A percentile compares a stretch with the other conserved stretches of the same genome.
These are phyloP conservation scores for Heliconius himera DNA, from an alignment of 1,140 invertebrate genomes.

Conservation along the genomic window DNA sequence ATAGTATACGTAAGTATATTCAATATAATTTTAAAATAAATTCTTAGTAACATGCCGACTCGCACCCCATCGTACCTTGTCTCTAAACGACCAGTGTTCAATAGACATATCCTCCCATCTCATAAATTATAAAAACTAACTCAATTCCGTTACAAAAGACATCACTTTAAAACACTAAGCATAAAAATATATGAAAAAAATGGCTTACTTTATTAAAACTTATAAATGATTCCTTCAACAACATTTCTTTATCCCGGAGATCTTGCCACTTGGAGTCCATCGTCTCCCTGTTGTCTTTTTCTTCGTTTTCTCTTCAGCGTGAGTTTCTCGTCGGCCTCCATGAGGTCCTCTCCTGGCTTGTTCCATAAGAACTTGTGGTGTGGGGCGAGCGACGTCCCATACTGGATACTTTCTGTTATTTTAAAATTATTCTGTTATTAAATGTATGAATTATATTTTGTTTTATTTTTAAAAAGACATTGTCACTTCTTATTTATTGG, in stretches of 20 bases:
- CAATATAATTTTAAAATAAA: too few relatives aligned
- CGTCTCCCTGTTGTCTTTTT: conserved; percentile 56
- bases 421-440: not conserved
- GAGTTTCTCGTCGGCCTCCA: conserved; percentile 75
- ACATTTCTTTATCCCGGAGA: conserved; percentile 73
- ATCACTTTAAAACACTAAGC: too few relatives aligned
- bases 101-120: too few relatives aligned
- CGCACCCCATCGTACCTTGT: too few relatives aligned
- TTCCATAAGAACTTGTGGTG: conserved; percentile 79
- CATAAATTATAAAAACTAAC: too few relatives aligned
- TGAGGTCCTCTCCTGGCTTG: conserved; percentile 78
- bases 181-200: not conserved
- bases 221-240: conserved; percentile 81
- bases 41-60: too few relatives aligned
- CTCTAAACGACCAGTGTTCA: too few relatives aligned
- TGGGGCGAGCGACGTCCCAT: conserved; percentile 82
- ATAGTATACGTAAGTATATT: too few relatives aligned
- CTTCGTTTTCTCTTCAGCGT: conserved; percentile 70
- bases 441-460: not conserved
- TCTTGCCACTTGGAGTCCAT: conserved; percentile 82
- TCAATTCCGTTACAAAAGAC: too few relatives aligned
- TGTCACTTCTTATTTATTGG: not conserved
- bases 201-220: conserved; percentile 80
- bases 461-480: not conserved
- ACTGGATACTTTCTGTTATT: conserved; percentile 81